These are phyloP conservation scores for Gryllus bimaculatus DNA, from an alignment of 1,140 invertebrate species.

Conservation along the genomic window DNA sequence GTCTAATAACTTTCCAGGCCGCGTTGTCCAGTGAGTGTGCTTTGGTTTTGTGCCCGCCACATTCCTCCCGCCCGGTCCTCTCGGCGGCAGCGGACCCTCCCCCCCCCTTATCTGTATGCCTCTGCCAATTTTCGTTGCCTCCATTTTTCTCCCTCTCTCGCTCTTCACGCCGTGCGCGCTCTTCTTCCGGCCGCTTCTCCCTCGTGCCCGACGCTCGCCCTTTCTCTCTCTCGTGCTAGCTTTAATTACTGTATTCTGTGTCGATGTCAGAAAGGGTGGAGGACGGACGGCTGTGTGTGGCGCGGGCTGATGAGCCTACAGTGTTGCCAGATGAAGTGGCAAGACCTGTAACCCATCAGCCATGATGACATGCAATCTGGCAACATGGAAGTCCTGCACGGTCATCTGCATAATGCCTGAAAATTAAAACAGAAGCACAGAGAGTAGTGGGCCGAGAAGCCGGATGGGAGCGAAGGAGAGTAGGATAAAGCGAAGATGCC, in stretches of 20 bases:
- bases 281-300: background rate
- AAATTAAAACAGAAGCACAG: conserved; percentile 16
- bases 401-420: conserved; percentile 16
- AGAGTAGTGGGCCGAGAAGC: background rate
- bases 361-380: conserved; percentile 17
- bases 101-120: too few relatives aligned
- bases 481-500: background rate
- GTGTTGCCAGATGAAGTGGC: conserved; percentile 14
- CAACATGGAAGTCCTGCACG: conserved; percentile 10
- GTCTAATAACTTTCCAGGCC: too few relatives aligned
- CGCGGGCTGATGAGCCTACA: background rate
- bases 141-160: background rate
- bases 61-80: too few relatives aligned
- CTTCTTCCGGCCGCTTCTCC: background rate
- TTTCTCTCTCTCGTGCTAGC: background rate
- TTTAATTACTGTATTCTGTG: conserved; percentile 13
- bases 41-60: too few relatives aligned
- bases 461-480: background rate
- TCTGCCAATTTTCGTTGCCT: background rate
- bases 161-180: background rate
- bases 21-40: too few relatives aligned
- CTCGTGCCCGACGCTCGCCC: background rate
- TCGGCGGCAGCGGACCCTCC: too few relatives aligned
- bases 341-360: conserved; percentile 13
- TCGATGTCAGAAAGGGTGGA: conserved; percentile 1